phyloP scores from a whole-genome alignment of 2,888 invertebrate genomes.

The Drosophila leonis region DNA sequence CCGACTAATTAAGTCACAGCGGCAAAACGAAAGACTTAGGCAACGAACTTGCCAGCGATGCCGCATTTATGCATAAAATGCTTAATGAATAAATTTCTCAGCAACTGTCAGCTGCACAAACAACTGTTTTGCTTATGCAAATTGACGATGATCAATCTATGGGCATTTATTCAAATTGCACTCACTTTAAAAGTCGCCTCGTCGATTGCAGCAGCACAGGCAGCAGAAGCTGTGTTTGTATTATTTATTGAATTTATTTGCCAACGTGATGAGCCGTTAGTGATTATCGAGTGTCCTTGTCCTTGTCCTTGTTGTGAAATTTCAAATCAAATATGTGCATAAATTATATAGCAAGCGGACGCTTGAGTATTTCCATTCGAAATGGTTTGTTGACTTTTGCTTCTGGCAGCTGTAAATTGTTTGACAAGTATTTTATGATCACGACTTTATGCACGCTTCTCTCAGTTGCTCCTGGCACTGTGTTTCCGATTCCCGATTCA shows the following conservation, averaged over 20 bases:
- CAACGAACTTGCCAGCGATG: slow-evolving; percentile 51
- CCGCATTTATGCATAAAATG: slow-evolving; percentile 19
- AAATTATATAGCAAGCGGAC: slow-evolving; percentile 12
- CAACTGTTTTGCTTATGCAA: slow-evolving; percentile 44
- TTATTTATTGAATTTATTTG: slow-evolving; percentile 34
- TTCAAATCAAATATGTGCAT: slow-evolving; percentile 26
- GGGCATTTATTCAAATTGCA: slow-evolving; percentile 62
- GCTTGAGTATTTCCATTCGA: slow-evolving; percentile 2
- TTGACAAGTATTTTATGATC: slow-evolving; percentile 19
- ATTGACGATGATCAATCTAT: slow-evolving; percentile 42
- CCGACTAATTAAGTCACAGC: slow-evolving; percentile 59
- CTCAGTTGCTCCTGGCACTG: slow-evolving; percentile 29
- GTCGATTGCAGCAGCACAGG: slow-evolving; percentile 48
- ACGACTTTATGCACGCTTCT: slow-evolving; percentile 12
- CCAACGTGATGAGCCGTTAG: slow-evolving; percentile 37
- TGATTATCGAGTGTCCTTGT: slow-evolving; percentile 49
- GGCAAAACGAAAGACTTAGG: slow-evolving; percentile 68
- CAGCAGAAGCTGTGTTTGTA: slow-evolving; percentile 22
- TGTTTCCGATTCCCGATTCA: slow-evolving; percentile 10
- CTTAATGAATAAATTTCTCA: slow-evolving; percentile 38
- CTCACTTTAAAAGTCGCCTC: slow-evolving; percentile 64
- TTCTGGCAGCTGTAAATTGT: slow-evolving; percentile 6
- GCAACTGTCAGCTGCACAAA: slow-evolving; percentile 51
- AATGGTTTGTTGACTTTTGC: slow-evolving; percentile 8
- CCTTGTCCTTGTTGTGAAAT: slow-evolving; percentile 37